These are phyloP conservation scores for Gibbula magus DNA, from an alignment of 2,888 invertebrate genomes.

Conservation along the genomic window DNA sequence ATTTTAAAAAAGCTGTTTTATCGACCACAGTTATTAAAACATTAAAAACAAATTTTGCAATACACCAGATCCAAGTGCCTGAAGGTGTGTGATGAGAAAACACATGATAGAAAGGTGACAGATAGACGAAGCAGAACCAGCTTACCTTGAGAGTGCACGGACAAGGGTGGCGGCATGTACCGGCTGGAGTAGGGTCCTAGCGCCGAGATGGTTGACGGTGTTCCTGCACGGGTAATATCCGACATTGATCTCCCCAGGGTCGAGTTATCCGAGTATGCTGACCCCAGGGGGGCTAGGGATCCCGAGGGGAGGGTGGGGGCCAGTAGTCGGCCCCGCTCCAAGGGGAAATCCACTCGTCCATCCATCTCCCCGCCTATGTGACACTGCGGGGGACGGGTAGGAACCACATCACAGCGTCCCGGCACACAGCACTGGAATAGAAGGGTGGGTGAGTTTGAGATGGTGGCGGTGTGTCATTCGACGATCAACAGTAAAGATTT, in stretches of 20 bases:
- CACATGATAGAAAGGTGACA: too few relatives aligned
- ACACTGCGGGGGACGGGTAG: neutral
- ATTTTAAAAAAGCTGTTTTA: too few relatives aligned
- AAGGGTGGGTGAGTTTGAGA: too few relatives aligned
- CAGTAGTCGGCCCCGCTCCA: constrained; percentile 32
- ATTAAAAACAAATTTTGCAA: too few relatives aligned
- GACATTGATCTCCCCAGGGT: constrained; percentile 17
- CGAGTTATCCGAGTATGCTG: constrained; percentile 28
- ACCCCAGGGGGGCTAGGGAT: constrained; percentile 28
- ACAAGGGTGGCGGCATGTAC: constrained; percentile 34
- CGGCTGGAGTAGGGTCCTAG: constrained; percentile 33
- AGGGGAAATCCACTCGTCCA: constrained; percentile 36
- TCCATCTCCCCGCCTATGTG: constrained; percentile 25
- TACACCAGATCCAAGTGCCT: too few relatives aligned
- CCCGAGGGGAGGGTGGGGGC: constrained; percentile 29
- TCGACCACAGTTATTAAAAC: too few relatives aligned
- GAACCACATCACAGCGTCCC: neutral
- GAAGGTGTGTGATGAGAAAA: too few relatives aligned
- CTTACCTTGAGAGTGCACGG: constrained; percentile 39
- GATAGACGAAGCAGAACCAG: too few relatives aligned
- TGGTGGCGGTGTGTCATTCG: too few relatives aligned
- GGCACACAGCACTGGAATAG: too few relatives aligned
- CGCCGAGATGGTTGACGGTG: constrained; percentile 34
- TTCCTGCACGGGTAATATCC: constrained; percentile 24
- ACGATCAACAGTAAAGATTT: too few relatives aligned